Evolutionary conservation across 2,888 invertebrate species (phyloP), one percentile per base, ranked within the genome.

Genomic region (Timema cristinae): DNA sequence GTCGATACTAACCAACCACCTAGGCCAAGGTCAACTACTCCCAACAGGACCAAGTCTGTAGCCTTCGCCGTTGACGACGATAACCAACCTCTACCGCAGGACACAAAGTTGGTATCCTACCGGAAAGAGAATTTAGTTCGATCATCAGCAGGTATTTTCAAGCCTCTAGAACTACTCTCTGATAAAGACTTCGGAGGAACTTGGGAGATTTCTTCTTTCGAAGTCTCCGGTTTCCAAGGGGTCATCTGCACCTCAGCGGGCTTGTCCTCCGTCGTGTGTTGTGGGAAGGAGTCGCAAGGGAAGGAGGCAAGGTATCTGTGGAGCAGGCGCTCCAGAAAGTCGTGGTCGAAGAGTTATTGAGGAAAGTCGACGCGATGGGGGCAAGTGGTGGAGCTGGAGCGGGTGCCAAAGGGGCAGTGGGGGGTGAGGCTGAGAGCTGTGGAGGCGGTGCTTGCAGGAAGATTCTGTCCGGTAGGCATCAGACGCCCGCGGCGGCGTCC

Each of bases 401-500:
- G 2, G 73, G 73, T 50, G 67, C 70, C 13, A 56, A 67, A 66
- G 68, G 72, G 15, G 51, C 70, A 32, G 72, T 67, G 51, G 52
- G 70, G 32, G 51, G 61, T 49, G 69, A 67, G 15, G 68, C 67
- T 6, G 73, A 71, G 56, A 71, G 70, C 32, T 74, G 72, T 56
- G 74, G 74, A 10, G 74, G 74, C 10, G 74, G 74, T 7, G 74
- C 74, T 8, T 74, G 74, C 67, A 52, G 74, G 54, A 72, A 74
- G 67, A 71, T 74, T 10, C 69, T 72, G 6, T 32, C 68, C 47
- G 61, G 67, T 9, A 54, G 72, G 15, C 67, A 67, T 9, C 74
- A 59, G 11, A 68, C 61, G 6, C 71, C 68, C 15, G 56, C 50
- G 32, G 56, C 61, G 50, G 13, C 48, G 11, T n/a, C 63, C 10